Evolutionary conservation across 2,797 vertebrate species (phyloP).

Genomic region (Tauraco hartlaubi): DNA sequence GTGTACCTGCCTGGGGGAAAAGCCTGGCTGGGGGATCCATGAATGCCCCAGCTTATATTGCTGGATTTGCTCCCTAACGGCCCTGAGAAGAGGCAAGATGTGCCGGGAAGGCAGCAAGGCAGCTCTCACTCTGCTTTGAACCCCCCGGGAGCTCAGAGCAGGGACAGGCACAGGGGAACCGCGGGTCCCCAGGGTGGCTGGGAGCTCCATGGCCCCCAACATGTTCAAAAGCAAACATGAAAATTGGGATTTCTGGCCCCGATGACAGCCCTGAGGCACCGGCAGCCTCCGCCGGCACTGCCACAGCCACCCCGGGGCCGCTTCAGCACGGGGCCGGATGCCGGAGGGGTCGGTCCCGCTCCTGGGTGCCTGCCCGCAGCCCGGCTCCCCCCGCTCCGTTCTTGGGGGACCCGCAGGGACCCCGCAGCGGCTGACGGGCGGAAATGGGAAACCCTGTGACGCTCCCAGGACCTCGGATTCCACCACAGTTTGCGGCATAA

Average conservation of each 20-base stretch:
- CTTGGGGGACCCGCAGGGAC: fast-evolving
- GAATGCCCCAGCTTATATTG: fast-evolving
- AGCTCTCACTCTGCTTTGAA: fast-evolving
- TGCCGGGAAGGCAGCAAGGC: too few relatives aligned
- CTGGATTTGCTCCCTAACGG: neutral
- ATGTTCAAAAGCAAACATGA: fast-evolving
- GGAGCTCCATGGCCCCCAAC: neutral
- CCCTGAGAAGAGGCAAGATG: neutral
- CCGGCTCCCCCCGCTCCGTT: fast-evolving
- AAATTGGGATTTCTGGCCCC: neutral
- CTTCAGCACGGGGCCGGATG: fast-evolving
- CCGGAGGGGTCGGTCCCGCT: fast-evolving
- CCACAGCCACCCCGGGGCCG: neutral
- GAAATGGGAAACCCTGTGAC: neutral
- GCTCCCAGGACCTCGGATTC: neutral
- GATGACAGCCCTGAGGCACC: fast-evolving
- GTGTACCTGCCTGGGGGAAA: fast-evolving
- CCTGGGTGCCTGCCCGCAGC: neutral
- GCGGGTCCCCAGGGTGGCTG: fast-evolving
- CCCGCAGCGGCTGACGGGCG: fast-evolving
- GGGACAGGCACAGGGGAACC: neutral
- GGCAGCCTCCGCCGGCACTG: neutral
- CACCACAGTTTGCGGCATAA: neutral
- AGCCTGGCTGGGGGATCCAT: neutral
- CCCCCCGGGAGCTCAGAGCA: fast-evolving